Evolutionary conservation across 2,113 vertebrate genomes (phyloP).

Genomic region (Heteronetta atricapilla): DNA sequence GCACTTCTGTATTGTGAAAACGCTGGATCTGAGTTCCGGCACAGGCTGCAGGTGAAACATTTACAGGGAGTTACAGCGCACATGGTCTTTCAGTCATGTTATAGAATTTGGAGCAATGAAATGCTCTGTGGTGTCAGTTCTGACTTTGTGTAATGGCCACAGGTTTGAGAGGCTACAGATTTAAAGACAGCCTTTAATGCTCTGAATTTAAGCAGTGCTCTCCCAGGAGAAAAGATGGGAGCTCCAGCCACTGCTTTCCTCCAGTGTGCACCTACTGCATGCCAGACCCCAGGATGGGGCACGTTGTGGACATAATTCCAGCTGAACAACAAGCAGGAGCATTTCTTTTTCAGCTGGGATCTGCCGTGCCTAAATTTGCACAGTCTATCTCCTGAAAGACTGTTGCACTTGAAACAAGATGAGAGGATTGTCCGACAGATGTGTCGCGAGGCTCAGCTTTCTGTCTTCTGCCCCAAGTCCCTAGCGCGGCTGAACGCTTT

Average conservation of each 20-base stretch:
- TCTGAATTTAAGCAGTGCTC: neutral
- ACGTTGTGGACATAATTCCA: neutral
- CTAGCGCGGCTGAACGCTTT: neutral
- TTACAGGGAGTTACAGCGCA: neutral
- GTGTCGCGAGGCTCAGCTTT: neutral
- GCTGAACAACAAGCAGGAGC: neutral
- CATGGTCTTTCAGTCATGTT: neutral
- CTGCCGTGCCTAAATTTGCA: neutral
- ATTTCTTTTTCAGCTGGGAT: neutral
- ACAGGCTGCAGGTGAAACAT: neutral
- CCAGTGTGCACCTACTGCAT: rapidly evolving
- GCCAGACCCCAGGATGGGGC: neutral
- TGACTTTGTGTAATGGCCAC: neutral
- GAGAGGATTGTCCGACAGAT: neutral
- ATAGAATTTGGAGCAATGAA: neutral
- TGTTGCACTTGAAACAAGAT: neutral
- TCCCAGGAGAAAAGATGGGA: neutral
- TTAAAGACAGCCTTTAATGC: neutral
- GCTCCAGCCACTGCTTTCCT: neutral
- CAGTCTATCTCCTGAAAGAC: neutral
- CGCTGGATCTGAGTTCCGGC: no score
- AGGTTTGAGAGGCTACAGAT: neutral
- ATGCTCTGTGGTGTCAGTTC: neutral
- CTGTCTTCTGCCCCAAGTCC: neutral
- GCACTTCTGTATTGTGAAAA: neutral